Evolutionary conservation across 1,140 invertebrate species (phyloP).

Genomic region (Heliconius hewitsoni): DNA sequence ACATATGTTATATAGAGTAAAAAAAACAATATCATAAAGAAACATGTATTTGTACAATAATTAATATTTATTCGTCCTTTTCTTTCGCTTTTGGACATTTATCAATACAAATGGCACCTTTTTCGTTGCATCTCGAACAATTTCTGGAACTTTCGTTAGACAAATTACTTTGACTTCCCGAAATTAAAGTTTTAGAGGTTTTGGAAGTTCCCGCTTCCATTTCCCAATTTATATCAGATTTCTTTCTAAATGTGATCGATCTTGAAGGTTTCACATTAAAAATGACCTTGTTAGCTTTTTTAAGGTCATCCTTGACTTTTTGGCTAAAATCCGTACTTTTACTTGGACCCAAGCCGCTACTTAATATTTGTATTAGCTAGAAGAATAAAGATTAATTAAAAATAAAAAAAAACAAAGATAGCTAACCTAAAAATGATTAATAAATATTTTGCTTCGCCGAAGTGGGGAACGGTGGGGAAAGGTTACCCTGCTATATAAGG

Average conservation of each 20-base stretch:
- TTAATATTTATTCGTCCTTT: conserved; percentile 34
- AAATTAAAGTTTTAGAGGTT: neutral
- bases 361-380: conserved; percentile 13
- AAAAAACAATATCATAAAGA: conserved; percentile 3
- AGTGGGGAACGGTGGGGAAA: too few species aligned
- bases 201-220: neutral
- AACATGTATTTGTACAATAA: neutral
- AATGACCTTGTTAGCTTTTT: neutral
- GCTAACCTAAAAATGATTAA: too few species aligned
- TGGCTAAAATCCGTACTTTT: conserved; percentile 38
- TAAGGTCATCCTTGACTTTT: conserved; percentile 9
- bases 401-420: too few species aligned
- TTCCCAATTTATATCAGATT: conserved; percentile 10
- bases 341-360: conserved; percentile 26
- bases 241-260: conserved; percentile 19
- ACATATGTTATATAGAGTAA: neutral
- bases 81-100: conserved; percentile 46
- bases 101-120: conserved; percentile 49
- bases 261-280: neutral
- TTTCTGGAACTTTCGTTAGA: conserved; percentile 11
- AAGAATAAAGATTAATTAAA: conserved; percentile 13
- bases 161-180: neutral
- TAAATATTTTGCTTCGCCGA: too few species aligned
- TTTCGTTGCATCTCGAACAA: conserved; percentile 49
- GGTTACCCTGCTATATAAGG: too few species aligned